phyloP scores from a whole-genome alignment of 2,113 vertebrate species.

The Peucedramus taeniatus region DNA sequence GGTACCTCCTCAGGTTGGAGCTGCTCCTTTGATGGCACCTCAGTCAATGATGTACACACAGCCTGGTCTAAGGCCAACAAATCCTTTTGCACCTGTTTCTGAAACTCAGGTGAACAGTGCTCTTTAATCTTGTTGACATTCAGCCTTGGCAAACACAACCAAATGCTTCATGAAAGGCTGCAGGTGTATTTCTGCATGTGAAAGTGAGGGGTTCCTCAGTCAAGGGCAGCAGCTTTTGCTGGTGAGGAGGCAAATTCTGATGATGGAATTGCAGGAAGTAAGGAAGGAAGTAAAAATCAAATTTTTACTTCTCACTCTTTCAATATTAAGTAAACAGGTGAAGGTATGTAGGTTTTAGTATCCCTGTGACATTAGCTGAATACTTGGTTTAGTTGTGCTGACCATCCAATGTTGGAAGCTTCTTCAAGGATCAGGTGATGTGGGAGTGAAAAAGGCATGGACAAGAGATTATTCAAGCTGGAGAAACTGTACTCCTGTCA shows the following conservation, averaged over 20 bases:
- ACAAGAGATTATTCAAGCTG: background rate
- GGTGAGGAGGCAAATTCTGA: background rate
- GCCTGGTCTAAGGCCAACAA: constrained; percentile 83
- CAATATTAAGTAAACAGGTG: background rate
- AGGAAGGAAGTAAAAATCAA: background rate
- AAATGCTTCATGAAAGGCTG: background rate
- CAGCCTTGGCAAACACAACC: background rate
- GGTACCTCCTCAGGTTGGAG: constrained; percentile 85
- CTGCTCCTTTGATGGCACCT: constrained; percentile 81
- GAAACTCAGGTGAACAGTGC: constrained; percentile 80
- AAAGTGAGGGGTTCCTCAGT: background rate
- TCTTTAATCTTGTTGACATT: background rate
- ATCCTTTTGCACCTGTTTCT: constrained; percentile 81
- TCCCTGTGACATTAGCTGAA: background rate
- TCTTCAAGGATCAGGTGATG: background rate
- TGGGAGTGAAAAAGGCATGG: background rate
- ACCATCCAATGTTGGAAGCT: background rate
- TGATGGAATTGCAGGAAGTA: background rate
- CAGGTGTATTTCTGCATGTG: background rate
- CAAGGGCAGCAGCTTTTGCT: background rate
- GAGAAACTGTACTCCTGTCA: background rate
- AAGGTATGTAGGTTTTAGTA: background rate
- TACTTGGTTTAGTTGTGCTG: background rate
- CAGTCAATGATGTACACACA: constrained; percentile 86
- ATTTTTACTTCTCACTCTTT: background rate